These are phyloP conservation scores for Drosophila atroscutellata DNA, from an alignment of 2,888 invertebrate species.

Conservation along the genomic window DNA sequence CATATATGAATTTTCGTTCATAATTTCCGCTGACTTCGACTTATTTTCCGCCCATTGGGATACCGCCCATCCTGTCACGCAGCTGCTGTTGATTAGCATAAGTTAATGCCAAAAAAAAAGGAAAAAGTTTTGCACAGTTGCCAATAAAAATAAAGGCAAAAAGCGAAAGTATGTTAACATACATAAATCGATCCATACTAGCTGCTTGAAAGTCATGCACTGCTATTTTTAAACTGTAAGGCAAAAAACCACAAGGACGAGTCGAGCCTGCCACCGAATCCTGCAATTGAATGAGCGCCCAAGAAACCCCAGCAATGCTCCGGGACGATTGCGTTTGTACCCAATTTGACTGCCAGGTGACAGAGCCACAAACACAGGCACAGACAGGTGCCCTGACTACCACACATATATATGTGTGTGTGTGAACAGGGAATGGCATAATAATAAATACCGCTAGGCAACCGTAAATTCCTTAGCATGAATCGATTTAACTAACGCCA, in stretches of 20 bases:
- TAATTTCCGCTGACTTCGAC: conserved; percentile 19
- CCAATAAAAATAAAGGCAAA: conserved; percentile 54
- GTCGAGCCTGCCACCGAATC: conserved; percentile 59
- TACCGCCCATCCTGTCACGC: conserved; percentile 37
- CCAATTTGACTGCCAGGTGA: conserved; percentile 60
- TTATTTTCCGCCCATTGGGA: conserved; percentile 24
- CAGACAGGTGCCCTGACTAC: conserved; percentile 29
- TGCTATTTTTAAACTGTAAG: conserved; percentile 67
- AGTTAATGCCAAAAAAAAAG: conserved; percentile 51
- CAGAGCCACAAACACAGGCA: conserved; percentile 24
- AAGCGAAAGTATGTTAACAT: conserved; percentile 77
- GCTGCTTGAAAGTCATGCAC: conserved; percentile 61
- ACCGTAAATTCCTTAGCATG: conserved; percentile 76
- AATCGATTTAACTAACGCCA: conserved; percentile 77
- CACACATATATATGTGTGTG: conserved; percentile 10
- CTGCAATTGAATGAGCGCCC: conserved; percentile 35
- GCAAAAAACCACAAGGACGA: conserved; percentile 65
- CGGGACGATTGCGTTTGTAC: conserved; percentile 50
- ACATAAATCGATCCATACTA: conserved; percentile 71
- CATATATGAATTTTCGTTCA: neutral
- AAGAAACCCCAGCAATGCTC: neutral
- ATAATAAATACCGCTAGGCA: conserved; percentile 81
- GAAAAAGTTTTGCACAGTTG: conserved; percentile 47
- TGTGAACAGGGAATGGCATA: conserved; percentile 49
- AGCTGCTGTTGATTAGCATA: conserved; percentile 69